These are phyloP conservation scores for Adelphocoris suturalis DNA, from an alignment of 2,888 invertebrate species.

Conservation along the genomic window DNA sequence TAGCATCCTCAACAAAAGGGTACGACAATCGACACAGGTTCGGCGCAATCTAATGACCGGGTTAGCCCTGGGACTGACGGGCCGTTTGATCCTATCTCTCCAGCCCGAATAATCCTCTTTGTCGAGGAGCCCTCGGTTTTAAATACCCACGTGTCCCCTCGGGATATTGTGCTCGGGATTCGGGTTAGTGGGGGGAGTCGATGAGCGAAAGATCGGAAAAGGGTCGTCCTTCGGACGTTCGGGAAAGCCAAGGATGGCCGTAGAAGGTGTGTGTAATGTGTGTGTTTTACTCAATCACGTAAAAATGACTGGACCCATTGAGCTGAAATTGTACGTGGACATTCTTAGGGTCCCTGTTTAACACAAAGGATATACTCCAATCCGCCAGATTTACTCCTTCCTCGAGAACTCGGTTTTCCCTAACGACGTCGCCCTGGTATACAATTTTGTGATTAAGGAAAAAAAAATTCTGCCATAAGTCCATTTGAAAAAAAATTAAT, in stretches of 20 bases:
- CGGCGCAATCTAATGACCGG: slow-evolving; percentile 30
- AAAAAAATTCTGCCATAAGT: no score
- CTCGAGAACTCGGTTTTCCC: no score
- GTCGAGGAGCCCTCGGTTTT: neutral
- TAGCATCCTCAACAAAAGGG: slow-evolving; percentile 31
- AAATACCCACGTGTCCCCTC: slow-evolving; percentile 32
- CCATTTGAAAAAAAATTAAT: no score
- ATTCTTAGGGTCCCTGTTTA: no score
- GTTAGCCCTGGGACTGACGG: slow-evolving; percentile 38
- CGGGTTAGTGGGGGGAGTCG: slow-evolving; percentile 2
- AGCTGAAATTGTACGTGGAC: no score
- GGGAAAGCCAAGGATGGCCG: neutral
- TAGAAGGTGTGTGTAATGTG: neutral
- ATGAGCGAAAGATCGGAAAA: neutral
- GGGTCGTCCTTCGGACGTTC: slow-evolving; percentile 3
- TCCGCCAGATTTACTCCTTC: no score
- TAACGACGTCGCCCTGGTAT: no score
- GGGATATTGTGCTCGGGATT: slow-evolving; percentile 27
- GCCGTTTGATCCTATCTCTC: slow-evolving; percentile 16
- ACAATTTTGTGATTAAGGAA: no score
- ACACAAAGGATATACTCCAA: no score
- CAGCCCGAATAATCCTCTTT: slow-evolving; percentile 17
- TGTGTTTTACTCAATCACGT: no score
- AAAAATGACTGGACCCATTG: no score
- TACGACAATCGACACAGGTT: slow-evolving; percentile 30